Percentiles rank a stretch among this genome's conserved stretches.
These are phyloP conservation scores for Meriones psammophilus DNA, from an alignment of 2,797 vertebrate species.

Conservation along the genomic window DNA sequence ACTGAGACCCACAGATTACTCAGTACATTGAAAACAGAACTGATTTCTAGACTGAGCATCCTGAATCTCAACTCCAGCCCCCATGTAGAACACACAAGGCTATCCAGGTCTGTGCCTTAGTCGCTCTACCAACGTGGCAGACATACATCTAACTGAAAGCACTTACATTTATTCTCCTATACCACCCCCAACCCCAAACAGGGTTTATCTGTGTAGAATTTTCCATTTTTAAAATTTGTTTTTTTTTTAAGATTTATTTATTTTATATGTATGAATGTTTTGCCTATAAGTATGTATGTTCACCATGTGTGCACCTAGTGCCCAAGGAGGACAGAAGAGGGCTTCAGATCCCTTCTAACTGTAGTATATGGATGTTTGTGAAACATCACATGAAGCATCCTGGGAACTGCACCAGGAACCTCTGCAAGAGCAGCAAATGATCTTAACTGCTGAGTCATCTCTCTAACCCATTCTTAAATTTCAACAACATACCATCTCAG, in stretches of 20 bases:
- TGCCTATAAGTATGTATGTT: not conserved
- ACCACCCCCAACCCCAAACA: not conserved
- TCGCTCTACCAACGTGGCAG: not conserved
- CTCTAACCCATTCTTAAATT: not conserved
- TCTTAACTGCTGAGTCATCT: not conserved
- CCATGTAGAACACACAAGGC: not conserved
- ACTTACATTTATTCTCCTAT: not conserved
- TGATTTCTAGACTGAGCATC: not conserved
- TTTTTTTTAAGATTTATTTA: not conserved
- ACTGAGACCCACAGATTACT: not conserved
- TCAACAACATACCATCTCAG: not conserved
- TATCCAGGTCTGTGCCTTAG: not conserved
- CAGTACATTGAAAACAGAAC: not conserved
- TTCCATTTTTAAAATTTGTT: not conserved
- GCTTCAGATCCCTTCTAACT: not conserved
- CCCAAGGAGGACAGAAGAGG: not conserved
- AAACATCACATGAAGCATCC: not conserved
- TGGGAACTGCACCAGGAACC: not conserved
- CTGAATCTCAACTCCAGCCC: slow-evolving; percentile 16
- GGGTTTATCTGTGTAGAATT: not conserved
- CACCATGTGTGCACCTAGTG: not conserved
- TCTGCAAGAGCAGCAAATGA: not conserved
- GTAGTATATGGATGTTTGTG: not conserved
- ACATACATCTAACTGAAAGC: not conserved
- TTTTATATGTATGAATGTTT: not conserved